A percentile compares a stretch with the other conserved stretches of the same genome.
phyloP scores from a whole-genome alignment of 2,113 vertebrate genomes.

The Noctilio leporinus region DNA sequence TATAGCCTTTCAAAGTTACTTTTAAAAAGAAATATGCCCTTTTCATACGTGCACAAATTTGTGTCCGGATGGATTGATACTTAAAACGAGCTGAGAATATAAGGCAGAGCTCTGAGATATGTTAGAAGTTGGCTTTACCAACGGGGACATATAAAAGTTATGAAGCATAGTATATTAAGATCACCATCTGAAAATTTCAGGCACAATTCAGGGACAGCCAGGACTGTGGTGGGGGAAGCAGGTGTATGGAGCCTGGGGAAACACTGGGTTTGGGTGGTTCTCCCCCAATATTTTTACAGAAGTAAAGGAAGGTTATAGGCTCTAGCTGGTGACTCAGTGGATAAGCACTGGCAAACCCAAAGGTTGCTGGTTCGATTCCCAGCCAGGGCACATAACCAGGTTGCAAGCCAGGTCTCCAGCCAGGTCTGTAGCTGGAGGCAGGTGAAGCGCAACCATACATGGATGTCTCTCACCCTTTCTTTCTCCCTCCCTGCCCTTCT shows the following conservation, averaged over 20 bases:
- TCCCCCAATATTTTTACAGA: neutral
- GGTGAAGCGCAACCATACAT: too few species aligned
- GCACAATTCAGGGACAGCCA: neutral
- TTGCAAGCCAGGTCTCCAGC: too few species aligned
- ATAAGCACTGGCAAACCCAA: too few species aligned
- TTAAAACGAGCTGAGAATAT: neutral
- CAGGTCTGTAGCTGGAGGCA: too few species aligned
- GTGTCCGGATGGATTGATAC: neutral
- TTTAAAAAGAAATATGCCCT: neutral
- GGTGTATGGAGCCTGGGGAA: neutral
- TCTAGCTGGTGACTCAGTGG: too few species aligned
- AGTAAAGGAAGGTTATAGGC: neutral
- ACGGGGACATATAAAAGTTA: neutral
- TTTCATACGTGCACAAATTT: neutral
- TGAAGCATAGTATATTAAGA: neutral
- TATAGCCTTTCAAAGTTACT: slow-evolving; percentile 4
- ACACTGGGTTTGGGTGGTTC: neutral
- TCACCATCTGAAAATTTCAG: neutral
- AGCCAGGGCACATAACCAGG: too few species aligned
- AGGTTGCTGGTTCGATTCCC: too few species aligned
- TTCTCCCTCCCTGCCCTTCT: too few species aligned
- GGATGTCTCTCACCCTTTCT: too few species aligned
- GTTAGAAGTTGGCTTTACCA: slow-evolving; percentile 2
- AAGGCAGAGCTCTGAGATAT: neutral
- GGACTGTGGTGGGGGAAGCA: neutral